Percentiles rank a stretch among this genome's conserved stretches.
phyloP scores from a whole-genome alignment of 2,113 vertebrate species.

The Podarcis cretensis region DNA sequence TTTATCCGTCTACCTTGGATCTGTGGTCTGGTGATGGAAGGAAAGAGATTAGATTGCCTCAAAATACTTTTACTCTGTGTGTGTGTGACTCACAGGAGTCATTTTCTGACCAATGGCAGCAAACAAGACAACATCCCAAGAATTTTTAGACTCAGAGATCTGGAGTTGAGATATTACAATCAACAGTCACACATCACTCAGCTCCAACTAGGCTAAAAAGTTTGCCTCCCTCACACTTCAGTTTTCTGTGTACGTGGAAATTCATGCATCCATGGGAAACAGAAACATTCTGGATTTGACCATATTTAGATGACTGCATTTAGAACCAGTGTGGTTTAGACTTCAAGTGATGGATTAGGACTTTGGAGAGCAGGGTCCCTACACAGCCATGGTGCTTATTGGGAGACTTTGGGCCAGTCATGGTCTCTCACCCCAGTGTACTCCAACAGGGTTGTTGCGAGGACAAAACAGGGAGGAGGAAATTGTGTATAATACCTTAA shows the following conservation, averaged over 20 bases:
- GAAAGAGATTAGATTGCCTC: constrained; percentile 56
- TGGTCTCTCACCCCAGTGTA: no score
- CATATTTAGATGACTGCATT: no score
- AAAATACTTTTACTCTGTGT: constrained; percentile 51
- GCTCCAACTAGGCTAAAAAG: background rate
- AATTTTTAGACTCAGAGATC: background rate
- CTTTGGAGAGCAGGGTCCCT: no score
- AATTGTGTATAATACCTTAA: no score
- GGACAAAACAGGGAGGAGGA: no score
- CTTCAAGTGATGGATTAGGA: no score
- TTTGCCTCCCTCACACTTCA: background rate
- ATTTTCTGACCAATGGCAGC: background rate
- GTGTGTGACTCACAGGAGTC: constrained; percentile 34
- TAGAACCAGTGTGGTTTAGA: no score
- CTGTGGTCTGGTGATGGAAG: constrained; percentile 61
- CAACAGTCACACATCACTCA: background rate
- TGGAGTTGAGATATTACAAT: background rate
- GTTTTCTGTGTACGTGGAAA: background rate
- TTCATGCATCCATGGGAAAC: no score
- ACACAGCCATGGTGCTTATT: no score
- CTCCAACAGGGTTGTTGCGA: no score
- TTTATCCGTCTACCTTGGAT: constrained; percentile 52
- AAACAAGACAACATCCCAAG: background rate
- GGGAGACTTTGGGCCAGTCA: no score
- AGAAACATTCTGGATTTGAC: no score